Base-by-base conservation (phyloP, 1,140 invertebrate genomes). In the Eriosoma lanigerum region DNA sequence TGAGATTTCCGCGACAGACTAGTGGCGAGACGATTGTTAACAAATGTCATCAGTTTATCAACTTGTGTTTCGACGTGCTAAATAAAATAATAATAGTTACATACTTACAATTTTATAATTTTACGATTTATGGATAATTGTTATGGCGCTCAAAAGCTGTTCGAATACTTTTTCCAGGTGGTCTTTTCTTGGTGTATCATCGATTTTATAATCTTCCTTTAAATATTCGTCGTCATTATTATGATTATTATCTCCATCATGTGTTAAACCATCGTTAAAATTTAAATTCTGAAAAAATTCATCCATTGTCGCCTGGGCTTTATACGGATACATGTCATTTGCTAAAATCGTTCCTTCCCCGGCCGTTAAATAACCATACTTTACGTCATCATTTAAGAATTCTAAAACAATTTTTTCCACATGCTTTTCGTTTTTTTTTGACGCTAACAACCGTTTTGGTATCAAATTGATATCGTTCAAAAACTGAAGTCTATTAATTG, bases 341-440 rank as follows among this genome's bases (percentile, higher is more conserved):
- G 17, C 58, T 60, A 24, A 17, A 29, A 60, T 26, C 24, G 5
- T 50, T 0, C 24, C 46, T 17, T 19, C 19, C 5, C 0, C 6
- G 5, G 8, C 1, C 5, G n/a, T 50, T 50, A 72, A 72, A 26
- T 72, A 50, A 12, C 24, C 68, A 50, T 24, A 72, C 24, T 72
- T 72, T 17, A 15, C 21, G 6, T 72, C 68, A 24, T 72, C 50
- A 1, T n/a, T 50, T 3, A 72, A 0, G 21, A 72, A 72, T 12
- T 72, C 68, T 5, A 73, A 50, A 73, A 73, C 48, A 9, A 52
- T 73, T 3, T 46, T 46, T 73, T 73, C 24, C 5, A 73, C 68
- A 3, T 19, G 24, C 5, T 54, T 26, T 73, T 73, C 68, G 24
- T 6, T 52, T 9, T 73, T 24, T 52, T 52, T 52, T 0, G 48